Base-by-base conservation (phyloP, 2,113 vertebrate species). In the Notothenia rossii region DNA sequence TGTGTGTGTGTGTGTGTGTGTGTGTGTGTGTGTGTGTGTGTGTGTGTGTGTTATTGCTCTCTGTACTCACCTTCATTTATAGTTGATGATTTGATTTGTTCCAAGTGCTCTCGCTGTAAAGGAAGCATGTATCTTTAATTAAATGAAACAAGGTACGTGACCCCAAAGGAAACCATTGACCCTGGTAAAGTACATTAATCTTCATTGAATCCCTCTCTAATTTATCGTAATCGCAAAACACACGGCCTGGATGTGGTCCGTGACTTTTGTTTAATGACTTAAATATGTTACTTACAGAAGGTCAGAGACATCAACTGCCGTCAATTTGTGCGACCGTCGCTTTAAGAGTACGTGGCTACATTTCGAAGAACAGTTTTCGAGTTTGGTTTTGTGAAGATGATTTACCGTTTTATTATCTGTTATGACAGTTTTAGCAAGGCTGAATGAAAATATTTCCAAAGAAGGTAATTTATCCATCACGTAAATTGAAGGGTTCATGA, bases 21-120 rank as follows among this genome's bases (percentile, higher is more conserved):
- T 62, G 55, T 73, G 72, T 73, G 82, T 83, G 56, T 25, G 25
- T 25, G 25, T 25, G 22, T n/a, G n/a, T n/a, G n/a, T n/a, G n/a
- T n/a, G 25, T 25, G 25, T 3, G 25, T 25, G 65, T 10, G 11
- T 2, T 10, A n/a, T 50, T 36, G 53, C 82, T 51, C 14, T 79
- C 79, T 82, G 49, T 83, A n/a, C 61, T 80, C 77, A 78, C 82
- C 77, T 72, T 73, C 77, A 68, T 87, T 79, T 74, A 61, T 64
- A 72, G 25, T 71, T 83, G 62, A 81, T 76, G 45, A 75, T 82
- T 54, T 56, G 54, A 81, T 83, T 81, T 59, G 46, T 58, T 69
- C 18, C 33, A 36, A 51, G n/a, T 59, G 62, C 29, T 29, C 29
- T 29, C 29, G 29, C 29, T 4, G 29, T 46, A 56, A 56, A 25